A percentile compares a stretch with the other conserved stretches of the same genome.
phyloP scores from a whole-genome alignment of 2,888 invertebrate species.

The Germaria angustata region DNA sequence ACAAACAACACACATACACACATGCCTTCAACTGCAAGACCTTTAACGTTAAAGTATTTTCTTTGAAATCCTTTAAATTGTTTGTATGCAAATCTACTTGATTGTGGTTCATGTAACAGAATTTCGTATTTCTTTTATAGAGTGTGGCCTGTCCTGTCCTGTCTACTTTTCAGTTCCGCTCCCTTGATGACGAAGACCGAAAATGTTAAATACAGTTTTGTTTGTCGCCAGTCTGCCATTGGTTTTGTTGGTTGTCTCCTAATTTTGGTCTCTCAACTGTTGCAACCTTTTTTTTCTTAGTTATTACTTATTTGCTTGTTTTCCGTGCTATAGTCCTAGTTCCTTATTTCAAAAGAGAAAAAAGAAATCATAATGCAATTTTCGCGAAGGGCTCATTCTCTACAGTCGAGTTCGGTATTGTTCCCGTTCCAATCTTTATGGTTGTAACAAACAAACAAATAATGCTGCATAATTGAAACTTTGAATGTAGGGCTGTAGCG shows the following conservation, averaged over 20 bases:
- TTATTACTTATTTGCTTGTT: neutral
- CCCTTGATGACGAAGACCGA: slow-evolving; percentile 9
- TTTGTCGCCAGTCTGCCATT: slow-evolving; percentile 16
- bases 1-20: neutral
- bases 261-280: slow-evolving; percentile 57
- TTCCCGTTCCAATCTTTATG: no score
- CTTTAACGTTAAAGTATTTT: slow-evolving; percentile 16
- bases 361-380: slow-evolving; percentile 3
- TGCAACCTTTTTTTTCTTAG: slow-evolving; percentile 18
- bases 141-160: no score
- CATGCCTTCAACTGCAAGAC: neutral
- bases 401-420: no score
- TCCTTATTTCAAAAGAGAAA: neutral
- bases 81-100: slow-evolving; percentile 41
- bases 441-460: no score
- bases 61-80: slow-evolving; percentile 25
- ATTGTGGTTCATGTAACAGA: slow-evolving; percentile 35
- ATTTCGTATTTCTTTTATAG: slow-evolving; percentile 12
- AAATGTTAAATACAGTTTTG: slow-evolving; percentile 12
- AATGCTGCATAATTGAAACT: no score
- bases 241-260: slow-evolving; percentile 47
- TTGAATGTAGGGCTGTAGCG: no score
- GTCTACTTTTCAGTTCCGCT: slow-evolving; percentile 4
- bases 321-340: slow-evolving; percentile 12
- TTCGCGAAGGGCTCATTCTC: no score